A percentile compares a stretch with the other conserved stretches of the same genome.
These are phyloP conservation scores for Lepidostoma basale DNA, from an alignment of 1,140 invertebrate species.

Conservation along the genomic window DNA sequence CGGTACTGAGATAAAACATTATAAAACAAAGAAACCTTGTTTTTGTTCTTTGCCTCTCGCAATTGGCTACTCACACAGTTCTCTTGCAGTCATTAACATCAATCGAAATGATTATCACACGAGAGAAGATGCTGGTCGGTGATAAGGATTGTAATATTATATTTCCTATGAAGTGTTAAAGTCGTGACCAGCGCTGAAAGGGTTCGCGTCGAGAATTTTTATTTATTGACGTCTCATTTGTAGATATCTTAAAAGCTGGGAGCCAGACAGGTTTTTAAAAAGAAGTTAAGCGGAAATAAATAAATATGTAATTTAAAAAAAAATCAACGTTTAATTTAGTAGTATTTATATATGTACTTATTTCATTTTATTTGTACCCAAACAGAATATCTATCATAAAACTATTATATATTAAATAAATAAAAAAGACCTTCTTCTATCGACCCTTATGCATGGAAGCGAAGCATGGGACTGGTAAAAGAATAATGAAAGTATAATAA, in stretches of 20 bases:
- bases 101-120: conserved; percentile 28
- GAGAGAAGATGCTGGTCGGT: not conserved
- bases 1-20: too few relatives aligned
- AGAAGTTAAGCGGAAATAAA: not conserved
- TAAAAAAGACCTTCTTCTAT: too few relatives aligned
- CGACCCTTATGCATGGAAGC: too few relatives aligned
- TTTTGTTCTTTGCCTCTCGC: too few relatives aligned
- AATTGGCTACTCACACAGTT: too few relatives aligned
- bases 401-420: too few relatives aligned
- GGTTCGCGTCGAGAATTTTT: not conserved
- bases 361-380: not conserved
- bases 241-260: not conserved
- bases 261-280: not conserved
- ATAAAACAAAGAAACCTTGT: too few relatives aligned
- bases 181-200: conserved; percentile 17
- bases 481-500: too few relatives aligned
- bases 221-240: conserved; percentile 18
- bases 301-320: not conserved
- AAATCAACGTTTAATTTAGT: too few relatives aligned
- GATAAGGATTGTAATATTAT: conserved; percentile 16
- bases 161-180: conserved; percentile 12
- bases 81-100: too few relatives aligned
- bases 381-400: not conserved
- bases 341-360: too few relatives aligned
- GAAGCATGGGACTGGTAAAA: too few relatives aligned